Evolutionary conservation across 92 coral and sea anemone genomes (phyloP).

Genomic region (Pocillopora meandrina): DNA sequence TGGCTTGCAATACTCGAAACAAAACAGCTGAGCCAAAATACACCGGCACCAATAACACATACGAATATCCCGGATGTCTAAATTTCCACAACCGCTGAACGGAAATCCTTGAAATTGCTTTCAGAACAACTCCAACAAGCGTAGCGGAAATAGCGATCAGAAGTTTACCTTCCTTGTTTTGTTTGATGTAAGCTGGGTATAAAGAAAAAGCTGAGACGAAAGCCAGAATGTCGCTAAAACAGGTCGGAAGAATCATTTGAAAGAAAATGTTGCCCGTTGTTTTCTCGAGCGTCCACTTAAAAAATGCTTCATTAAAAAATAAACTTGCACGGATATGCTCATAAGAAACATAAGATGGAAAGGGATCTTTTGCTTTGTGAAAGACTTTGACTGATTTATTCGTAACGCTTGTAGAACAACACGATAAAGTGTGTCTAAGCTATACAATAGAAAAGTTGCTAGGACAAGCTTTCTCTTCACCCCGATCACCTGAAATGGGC

Average conservation of each 20-base stretch:
- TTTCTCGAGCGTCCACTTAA: not conserved
- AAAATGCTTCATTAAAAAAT: not conserved
- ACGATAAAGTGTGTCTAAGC: not conserved
- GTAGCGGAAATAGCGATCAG: constrained; percentile 1
- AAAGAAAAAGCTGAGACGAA: not conserved
- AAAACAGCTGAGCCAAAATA: too few relatives aligned
- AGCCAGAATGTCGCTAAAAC: not conserved
- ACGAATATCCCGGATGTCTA: too few relatives aligned
- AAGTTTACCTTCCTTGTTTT: constrained; percentile 4
- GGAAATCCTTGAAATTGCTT: too few relatives aligned
- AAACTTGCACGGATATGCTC: not conserved
- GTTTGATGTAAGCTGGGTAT: not conserved
- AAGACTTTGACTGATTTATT: not conserved
- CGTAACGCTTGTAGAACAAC: not conserved
- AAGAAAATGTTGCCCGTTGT: not conserved
- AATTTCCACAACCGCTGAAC: too few relatives aligned
- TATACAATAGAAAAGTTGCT: not conserved
- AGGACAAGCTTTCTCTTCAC: not conserved
- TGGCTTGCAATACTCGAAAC: too few relatives aligned
- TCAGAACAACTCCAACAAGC: too few relatives aligned
- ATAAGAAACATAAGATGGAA: not conserved
- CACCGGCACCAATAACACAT: too few relatives aligned
- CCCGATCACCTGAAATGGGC: not conserved
- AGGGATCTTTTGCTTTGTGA: not conserved
- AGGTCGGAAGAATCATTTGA: not conserved